Base-by-base conservation (phyloP, 2,797 vertebrate species). In the Rhinichthys osculus region DNA sequence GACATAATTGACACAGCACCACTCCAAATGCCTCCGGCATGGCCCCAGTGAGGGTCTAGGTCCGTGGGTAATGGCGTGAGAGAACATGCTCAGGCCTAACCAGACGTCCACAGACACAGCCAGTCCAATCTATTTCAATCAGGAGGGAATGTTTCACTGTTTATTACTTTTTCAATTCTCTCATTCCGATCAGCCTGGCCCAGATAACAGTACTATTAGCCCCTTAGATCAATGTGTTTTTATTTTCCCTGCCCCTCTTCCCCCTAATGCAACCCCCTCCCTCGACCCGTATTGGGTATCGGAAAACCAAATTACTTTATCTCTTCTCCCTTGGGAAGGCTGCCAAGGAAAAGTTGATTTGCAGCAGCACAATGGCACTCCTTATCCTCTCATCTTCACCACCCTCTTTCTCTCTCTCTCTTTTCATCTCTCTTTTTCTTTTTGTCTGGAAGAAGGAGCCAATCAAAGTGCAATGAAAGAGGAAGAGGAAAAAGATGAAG, bases 271-370 rank as follows among this genome's bases (percentile, higher is more conserved):
- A 81, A 64, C 81, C 87, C 66, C 74, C 88, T 80, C 71, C 76
- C 80, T 82, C 64, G 19, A 84, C 76, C 64, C 38, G 64, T 90
- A 91, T 89, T 90, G 86, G 77, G 88, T 90, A 89, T 88, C 79
- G 83, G 85, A 86, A 89, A 86, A 85, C 83, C 35, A 87, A 90
- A 91, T 90, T 88, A 89, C 90, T 90, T 89, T 90, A 89, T 90
- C 91, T 89, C 69, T 50, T 82, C 50, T 90, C 88, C 86, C 88
- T 69, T 54, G 88, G 89, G 89, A 90, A 35, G 88, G 76, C 86
- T 87, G 88, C 77, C 66, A 83, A 85, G 80, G 89, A 89, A 91
- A 89, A 88, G 89, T 88, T 91, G 89, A 91, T 91, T 91, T 89
- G 88, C 89, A 88, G 86, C 90, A 59, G 77, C 83, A 71, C 87